Base-by-base conservation (phyloP, 2,113 vertebrate genomes). In the Canis aureus region DNA sequence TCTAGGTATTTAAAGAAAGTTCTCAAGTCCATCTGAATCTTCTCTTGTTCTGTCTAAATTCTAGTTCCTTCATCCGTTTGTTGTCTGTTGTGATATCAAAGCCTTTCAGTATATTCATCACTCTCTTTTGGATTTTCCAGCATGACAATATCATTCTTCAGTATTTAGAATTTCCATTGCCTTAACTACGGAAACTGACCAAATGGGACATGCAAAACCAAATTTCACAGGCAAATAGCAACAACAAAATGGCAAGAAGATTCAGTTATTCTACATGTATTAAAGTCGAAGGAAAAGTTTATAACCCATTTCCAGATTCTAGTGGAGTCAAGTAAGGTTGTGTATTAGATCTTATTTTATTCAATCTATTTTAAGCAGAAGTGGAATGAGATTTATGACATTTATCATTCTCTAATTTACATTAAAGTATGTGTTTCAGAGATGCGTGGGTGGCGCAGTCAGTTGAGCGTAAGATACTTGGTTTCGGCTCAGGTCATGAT, bases 241-340 rank as follows among this genome's bases (percentile, higher is more conserved):
- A n/a, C n/a, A 62, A 62, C n/a, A 80, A 73, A 76, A 66, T 2
- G 60, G 81, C 27, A 82, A 78, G 17, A 66, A 76, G 55, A 85
- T 71, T 71, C 27, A 57, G 2, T 87, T 67, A 38, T 32, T 12
- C 79, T 10, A 11, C 16, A 35, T 59, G 19, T 84, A 92, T 86
- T 90, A 89, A 89, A 82, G 3, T 69, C 67, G 17, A 97, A 93
- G 32, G 27, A 57, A 66, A 94, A 25, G 49, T 53, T 73, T 93
- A 71, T 43, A 67, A 84, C 59, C 64, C 20, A 51, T 76, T 81
- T 96, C 32, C 38, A 71, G 55, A 35, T 83, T 86, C 83, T 79
- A 43, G 60, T 67, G 11, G 67, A 92, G 2, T 94, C 73, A 92
- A 89, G 38, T 76, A 32, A 81, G 59, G 0, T 82, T 91, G 19